phyloP scores from a whole-genome alignment of 1,140 invertebrate genomes.

The Ceratina japonica region DNA sequence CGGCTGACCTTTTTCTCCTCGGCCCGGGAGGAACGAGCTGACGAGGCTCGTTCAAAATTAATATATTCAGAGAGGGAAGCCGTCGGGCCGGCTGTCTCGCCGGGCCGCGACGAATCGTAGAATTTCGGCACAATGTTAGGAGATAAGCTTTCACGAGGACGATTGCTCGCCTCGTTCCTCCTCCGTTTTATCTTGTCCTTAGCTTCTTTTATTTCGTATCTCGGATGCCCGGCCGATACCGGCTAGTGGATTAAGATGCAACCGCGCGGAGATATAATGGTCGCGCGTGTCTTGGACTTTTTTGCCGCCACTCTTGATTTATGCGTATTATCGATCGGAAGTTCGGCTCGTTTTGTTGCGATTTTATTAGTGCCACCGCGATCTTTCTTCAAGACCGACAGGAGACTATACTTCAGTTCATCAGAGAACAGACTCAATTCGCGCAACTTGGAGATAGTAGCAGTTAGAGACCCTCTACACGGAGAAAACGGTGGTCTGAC shows the following conservation, averaged over 20 bases:
- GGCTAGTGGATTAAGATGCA: slow-evolving; percentile 39
- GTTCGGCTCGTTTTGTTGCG: slow-evolving; percentile 6
- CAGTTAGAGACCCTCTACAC: no score
- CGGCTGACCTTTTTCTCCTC: slow-evolving; percentile 39
- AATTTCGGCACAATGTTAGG: slow-evolving; percentile 35
- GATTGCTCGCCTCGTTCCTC: neutral
- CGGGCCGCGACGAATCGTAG: slow-evolving; percentile 22
- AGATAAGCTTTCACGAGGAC: slow-evolving; percentile 25
- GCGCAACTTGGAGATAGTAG: no score
- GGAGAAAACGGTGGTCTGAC: no score
- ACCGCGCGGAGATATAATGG: slow-evolving; percentile 22
- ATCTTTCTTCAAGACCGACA: neutral
- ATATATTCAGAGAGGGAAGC: slow-evolving; percentile 15
- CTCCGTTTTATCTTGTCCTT: neutral
- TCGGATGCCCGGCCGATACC: neutral
- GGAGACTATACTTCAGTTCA: no score
- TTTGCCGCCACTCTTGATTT: slow-evolving; percentile 9
- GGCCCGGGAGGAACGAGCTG: neutral
- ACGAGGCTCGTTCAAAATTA: slow-evolving; percentile 25
- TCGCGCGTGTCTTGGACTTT: neutral
- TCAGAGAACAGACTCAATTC: no score
- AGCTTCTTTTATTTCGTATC: neutral
- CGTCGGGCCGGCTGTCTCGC: slow-evolving; percentile 11
- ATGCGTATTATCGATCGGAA: slow-evolving; percentile 10
- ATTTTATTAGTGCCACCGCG: neutral